Evolutionary conservation across 2,797 vertebrate species (phyloP), one percentile per base, ranked within the genome.

Genomic region (Lithobates pipiens): DNA sequence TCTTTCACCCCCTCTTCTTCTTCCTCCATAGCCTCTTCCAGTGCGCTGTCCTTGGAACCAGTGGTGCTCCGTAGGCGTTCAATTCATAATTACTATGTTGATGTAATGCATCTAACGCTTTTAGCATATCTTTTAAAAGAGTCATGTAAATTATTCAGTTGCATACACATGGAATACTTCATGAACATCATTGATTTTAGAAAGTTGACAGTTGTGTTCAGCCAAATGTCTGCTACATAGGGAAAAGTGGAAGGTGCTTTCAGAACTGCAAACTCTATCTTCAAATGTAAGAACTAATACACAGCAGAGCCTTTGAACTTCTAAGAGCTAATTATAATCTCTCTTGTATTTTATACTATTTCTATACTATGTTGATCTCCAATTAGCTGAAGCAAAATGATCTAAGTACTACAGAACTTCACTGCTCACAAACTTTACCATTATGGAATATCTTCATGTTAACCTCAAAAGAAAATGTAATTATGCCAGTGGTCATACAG

Each of bases 341-440:
- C 11, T 32, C 79, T 36, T 13, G 10, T 61, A 57, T 61, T 36
- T 80, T 50, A 23, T 61, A 72, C 68, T 46, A 54, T 71, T 36
- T 18, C 10, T 80, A 71, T 80, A 80, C 39, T 46, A 80, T 71
- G 68, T 50, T 80, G 79, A 72, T 72, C 79, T 80, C 32, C 68
- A 80, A 80, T 80, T 80, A 80, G 70, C 68, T 80, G 39, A 54
- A 80, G 68, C 68, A 80, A 72, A 80, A 39, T 72, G 79, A 80
- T 80, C 79, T 72, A 80, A 80, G 79, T 81, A 63, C 7, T 27
- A 23, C 54, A 61, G 34, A 39, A 72, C 50, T 57, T 73, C 16
- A 3, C 68, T 61, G 69, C 71, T 13, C 72, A 69, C 50, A 81
- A 57, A 81, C 79, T 42, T 73, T 39, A 81, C 79, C 25, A 61